Evolutionary conservation across 2,113 vertebrate genomes (phyloP).

Genomic region (Austrofundulus limnaeus): DNA sequence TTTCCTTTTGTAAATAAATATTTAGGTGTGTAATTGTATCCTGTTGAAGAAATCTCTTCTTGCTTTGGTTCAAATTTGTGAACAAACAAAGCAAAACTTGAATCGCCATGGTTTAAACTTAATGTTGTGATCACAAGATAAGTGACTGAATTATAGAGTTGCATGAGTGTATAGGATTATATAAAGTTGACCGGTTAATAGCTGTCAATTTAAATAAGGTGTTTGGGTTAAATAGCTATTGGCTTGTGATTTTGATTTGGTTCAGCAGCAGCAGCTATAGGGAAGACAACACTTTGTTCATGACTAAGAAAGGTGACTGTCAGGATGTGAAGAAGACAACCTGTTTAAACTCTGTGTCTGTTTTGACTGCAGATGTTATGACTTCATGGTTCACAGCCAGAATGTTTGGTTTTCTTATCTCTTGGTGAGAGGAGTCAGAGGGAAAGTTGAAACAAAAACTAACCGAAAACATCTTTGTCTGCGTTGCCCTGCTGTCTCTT

Average conservation of each 20-base stretch:
- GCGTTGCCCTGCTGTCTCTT: constrained; percentile 10
- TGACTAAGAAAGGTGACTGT: constrained; percentile 11
- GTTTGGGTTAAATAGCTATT: no score
- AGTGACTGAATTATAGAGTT: no score
- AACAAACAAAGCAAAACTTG: no score
- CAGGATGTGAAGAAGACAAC: constrained; percentile 7
- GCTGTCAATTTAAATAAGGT: no score
- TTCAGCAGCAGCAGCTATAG: neutral
- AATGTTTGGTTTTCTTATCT: neutral
- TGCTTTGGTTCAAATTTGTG: no score
- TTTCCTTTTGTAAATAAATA: neutral
- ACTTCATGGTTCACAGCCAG: constrained; percentile 28
- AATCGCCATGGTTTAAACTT: no score
- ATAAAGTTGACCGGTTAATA: no score
- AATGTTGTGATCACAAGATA: no score
- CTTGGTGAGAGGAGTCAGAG: constrained; percentile 19
- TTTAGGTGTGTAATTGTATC: neutral
- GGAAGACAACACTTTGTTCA: neutral
- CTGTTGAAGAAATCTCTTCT: no score
- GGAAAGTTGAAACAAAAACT: constrained; percentile 12
- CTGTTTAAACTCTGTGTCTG: constrained; percentile 7
- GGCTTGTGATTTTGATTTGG: neutral
- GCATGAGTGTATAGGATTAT: no score
- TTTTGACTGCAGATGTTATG: constrained; percentile 44
- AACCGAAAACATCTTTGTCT: constrained; percentile 7